Conservation (phyloP, 2,113 vertebrate genomes). For the Rhegmatorhina hoffmannsi region DNA sequence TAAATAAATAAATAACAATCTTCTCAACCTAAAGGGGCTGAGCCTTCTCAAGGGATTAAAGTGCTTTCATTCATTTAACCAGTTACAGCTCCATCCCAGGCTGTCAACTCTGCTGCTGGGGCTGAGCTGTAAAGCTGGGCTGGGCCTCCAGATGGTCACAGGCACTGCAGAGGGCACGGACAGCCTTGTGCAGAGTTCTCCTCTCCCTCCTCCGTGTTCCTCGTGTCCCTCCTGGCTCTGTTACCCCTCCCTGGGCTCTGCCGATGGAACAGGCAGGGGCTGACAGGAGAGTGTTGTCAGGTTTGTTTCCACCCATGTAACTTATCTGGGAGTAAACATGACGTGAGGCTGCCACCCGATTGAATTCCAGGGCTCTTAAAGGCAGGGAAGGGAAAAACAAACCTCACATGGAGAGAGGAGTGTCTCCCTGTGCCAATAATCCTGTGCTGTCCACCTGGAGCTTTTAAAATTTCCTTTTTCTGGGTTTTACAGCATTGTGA, state of each 20-base stretch:
- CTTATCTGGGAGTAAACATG: conserved; percentile 33
- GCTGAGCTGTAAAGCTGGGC: conserved; percentile 56
- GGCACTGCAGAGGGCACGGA: neutral
- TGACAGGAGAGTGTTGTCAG: conserved; percentile 34
- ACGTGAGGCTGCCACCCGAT: neutral
- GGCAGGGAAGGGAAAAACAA: neutral
- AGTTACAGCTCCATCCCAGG: neutral
- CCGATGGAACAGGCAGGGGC: neutral
- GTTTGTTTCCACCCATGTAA: conserved; percentile 47
- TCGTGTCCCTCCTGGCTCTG: neutral
- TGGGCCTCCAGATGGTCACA: conserved; percentile 50
- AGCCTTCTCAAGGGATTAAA: conserved; percentile 60
- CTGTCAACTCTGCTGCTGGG: conserved; percentile 44
- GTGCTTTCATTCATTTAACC: conserved; percentile 56
- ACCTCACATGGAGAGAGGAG: neutral
- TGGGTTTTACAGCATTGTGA: neutral
- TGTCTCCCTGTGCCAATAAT: neutral
- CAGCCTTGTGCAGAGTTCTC: neutral
- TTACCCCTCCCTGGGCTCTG: neutral
- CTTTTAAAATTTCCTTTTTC: neutral
- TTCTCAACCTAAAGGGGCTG: conserved; percentile 44
- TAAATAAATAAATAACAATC: conserved; percentile 46
- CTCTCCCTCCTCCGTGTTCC: neutral
- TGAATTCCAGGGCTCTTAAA: conserved; percentile 3
- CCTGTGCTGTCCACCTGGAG: neutral